Evolutionary conservation across 1,140 invertebrate genomes (phyloP).

Genomic region (Ceratina australensis): DNA sequence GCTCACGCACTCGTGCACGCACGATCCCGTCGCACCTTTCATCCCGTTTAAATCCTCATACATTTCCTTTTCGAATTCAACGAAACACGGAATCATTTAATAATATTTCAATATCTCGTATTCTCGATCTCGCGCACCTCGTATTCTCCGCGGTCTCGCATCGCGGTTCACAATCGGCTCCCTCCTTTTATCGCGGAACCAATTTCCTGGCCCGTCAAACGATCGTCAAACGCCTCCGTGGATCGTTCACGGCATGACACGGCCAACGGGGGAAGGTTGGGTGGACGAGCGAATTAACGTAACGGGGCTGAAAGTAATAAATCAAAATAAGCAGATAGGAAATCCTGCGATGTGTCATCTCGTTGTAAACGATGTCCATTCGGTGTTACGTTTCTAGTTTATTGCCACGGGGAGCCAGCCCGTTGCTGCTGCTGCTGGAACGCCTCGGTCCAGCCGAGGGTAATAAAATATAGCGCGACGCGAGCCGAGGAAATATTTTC

Average conservation of each 20-base stretch:
- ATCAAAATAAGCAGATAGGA: conserved; percentile 49
- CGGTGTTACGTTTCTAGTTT: conserved; percentile 49
- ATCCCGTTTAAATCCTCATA: background rate
- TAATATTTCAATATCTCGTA: background rate
- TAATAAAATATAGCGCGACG: conserved; percentile 42
- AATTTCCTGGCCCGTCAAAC: conserved; percentile 1
- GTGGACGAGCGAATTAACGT: conserved; percentile 27
- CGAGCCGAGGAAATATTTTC: conserved; percentile 38
- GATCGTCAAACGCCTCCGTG: background rate
- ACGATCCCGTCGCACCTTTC: conserved; percentile 29
- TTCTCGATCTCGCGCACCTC: too few relatives aligned
- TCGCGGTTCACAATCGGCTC: background rate
- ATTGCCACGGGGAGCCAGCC: conserved; percentile 17
- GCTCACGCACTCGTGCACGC: conserved; percentile 58
- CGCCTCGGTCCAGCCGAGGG: background rate
- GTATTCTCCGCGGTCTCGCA: too few relatives aligned
- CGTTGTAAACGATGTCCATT: conserved; percentile 49
- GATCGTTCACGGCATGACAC: background rate
- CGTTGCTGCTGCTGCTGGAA: background rate
- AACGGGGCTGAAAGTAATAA: conserved; percentile 19
- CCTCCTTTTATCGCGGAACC: background rate
- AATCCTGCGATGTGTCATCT: conserved; percentile 43
- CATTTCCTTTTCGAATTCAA: too few relatives aligned
- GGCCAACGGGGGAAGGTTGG: background rate
- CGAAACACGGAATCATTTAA: background rate